Evolutionary conservation across 2,888 invertebrate species (phyloP).

Genomic region (Cerceris rybyensis): DNA sequence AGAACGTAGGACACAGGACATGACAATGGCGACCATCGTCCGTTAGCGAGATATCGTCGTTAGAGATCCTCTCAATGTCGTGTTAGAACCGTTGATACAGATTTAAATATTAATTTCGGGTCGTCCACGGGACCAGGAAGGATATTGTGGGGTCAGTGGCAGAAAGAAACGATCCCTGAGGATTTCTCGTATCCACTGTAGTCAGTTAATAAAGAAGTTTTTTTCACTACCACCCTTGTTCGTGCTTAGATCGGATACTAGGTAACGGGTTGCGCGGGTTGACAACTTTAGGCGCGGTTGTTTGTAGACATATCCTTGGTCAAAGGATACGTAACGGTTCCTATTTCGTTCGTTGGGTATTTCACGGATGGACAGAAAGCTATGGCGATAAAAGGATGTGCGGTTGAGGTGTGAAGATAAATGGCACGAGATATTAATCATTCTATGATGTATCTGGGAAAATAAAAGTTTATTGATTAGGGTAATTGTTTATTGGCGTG

Average conservation of each 20-base stretch:
- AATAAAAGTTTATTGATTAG: too few relatives aligned
- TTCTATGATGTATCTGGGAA: too few relatives aligned
- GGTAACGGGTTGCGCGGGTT: slow-evolving; percentile 37
- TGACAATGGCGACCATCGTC: slow-evolving; percentile 57
- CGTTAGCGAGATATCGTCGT: too few relatives aligned
- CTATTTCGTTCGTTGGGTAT: neutral
- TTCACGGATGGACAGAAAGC: neutral
- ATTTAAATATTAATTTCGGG: slow-evolving; percentile 80
- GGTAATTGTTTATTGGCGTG: too few relatives aligned
- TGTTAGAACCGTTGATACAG: slow-evolving; percentile 66
- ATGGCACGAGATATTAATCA: neutral
- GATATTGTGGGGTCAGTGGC: slow-evolving; percentile 65
- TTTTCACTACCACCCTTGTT: slow-evolving; percentile 38
- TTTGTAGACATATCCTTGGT: neutral
- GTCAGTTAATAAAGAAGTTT: slow-evolving; percentile 59
- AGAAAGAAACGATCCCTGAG: slow-evolving; percentile 52
- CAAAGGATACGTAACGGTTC: slow-evolving; percentile 2
- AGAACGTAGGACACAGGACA: slow-evolving; percentile 40
- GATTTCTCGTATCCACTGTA: slow-evolving; percentile 60
- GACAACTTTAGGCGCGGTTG: slow-evolving; percentile 15
- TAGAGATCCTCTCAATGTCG: slow-evolving; percentile 39
- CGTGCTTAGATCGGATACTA: slow-evolving; percentile 45
- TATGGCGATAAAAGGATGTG: too few relatives aligned
- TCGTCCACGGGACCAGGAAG: slow-evolving; percentile 62
- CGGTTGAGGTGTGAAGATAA: too few relatives aligned